These are phyloP conservation scores for Helicoverpa assulta DNA, from an alignment of 2,888 invertebrate genomes.

Conservation along the genomic window DNA sequence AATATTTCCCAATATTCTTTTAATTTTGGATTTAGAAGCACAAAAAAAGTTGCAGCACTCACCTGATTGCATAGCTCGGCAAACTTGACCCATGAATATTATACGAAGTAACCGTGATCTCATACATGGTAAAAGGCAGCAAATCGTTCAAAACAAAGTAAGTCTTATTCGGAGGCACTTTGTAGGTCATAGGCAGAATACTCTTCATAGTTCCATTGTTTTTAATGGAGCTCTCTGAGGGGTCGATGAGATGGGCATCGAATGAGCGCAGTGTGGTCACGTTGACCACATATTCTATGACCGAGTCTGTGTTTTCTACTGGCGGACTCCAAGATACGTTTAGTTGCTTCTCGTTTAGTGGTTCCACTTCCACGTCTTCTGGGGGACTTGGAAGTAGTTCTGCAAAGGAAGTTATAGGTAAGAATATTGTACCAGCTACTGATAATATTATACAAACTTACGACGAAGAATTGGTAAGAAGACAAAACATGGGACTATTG, in stretches of 20 bases:
- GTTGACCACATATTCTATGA: conserved; percentile 93
- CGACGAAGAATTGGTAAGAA: not conserved
- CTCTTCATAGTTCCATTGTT: conserved; percentile 71
- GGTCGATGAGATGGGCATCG: conserved; percentile 90
- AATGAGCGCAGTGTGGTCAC: conserved; percentile 93
- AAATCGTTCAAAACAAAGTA: conserved; percentile 91
- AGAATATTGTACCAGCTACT: not conserved
- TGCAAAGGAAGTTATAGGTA: conserved; percentile 69
- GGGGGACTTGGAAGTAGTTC: conserved; percentile 94
- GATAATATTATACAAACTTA: not conserved
- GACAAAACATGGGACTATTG: no score
- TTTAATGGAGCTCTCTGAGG: conserved; percentile 82
- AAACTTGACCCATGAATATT: conserved; percentile 94
- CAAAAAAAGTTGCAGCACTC: conserved; percentile 42
- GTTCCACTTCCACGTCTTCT: conserved; percentile 93
- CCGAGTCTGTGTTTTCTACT: conserved; percentile 90
- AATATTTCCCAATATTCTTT: no score
- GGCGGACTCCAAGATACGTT: conserved; percentile 93
- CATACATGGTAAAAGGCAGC: conserved; percentile 95
- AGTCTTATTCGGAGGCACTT: conserved; percentile 91
- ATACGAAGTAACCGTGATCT: conserved; percentile 93
- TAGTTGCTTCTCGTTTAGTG: conserved; percentile 93
- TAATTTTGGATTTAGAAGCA: no score
- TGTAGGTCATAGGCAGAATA: conserved; percentile 81
- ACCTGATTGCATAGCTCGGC: conserved; percentile 93